Percentiles rank a stretch among this genome's conserved stretches.
These are phyloP conservation scores for Acronicta leporina DNA, from an alignment of 2,888 invertebrate genomes.

Conservation along the genomic window DNA sequence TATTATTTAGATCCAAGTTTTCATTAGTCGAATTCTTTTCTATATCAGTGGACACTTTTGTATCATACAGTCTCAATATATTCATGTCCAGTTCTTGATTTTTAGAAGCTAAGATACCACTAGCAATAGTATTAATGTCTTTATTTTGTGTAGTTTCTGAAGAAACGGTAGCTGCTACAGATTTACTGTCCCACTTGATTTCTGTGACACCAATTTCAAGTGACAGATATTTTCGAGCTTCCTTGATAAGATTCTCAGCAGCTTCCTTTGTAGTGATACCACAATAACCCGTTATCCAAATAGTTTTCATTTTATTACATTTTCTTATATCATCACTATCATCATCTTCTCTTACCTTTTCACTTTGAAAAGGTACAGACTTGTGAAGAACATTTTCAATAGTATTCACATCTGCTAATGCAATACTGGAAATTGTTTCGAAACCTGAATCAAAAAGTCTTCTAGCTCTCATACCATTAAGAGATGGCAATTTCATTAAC, in stretches of 20 bases:
- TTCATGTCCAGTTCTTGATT: neutral
- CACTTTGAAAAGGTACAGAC: conserved; percentile 95
- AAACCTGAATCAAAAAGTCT: conserved; percentile 94
- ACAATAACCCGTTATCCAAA: conserved; percentile 94
- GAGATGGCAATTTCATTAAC: conserved; percentile 94
- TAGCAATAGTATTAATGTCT: conserved; percentile 2
- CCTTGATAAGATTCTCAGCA: conserved; percentile 92
- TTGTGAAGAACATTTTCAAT: conserved; percentile 94
- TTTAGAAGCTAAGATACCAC: conserved; percentile 3
- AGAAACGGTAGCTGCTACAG: conserved; percentile 25
- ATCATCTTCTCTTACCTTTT: conserved; percentile 92
- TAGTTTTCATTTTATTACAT: conserved; percentile 91
- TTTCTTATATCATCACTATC: conserved; percentile 90
- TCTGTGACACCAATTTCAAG: conserved; percentile 92
- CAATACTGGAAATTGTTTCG: conserved; percentile 93
- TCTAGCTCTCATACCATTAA: conserved; percentile 96
- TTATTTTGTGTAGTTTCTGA: conserved; percentile 7
- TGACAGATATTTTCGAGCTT: conserved; percentile 93
- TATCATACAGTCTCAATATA: neutral
- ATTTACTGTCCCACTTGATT: conserved; percentile 90
- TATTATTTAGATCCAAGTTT: neutral
- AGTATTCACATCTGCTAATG: conserved; percentile 91
- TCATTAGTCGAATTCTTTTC: conserved; percentile 1
- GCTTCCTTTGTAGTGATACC: conserved; percentile 95
- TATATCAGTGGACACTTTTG: neutral